Evolutionary conservation across 2,797 vertebrate genomes (phyloP).

Genomic region (Gobionotothen gibberifrons): DNA sequence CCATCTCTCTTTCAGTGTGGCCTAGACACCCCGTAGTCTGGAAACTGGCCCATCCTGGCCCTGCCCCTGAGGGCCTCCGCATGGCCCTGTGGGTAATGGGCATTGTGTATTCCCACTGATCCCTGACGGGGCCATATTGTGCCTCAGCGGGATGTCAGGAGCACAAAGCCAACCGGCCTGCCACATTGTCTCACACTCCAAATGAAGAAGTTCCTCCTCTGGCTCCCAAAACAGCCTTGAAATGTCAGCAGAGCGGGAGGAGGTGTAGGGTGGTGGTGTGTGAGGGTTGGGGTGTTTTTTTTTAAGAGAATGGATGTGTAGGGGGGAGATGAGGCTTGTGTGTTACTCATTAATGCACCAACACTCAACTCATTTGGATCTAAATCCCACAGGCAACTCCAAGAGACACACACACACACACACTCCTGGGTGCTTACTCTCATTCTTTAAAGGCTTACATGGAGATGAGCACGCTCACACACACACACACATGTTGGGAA

Average conservation of each 20-base stretch:
- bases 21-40: slow-evolving; percentile 80
- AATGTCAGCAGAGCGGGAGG: slow-evolving; percentile 76
- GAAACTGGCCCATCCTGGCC: slow-evolving; percentile 78
- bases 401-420: slow-evolving; percentile 34
- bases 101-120: slow-evolving; percentile 87
- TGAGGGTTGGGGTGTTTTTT: slow-evolving; percentile 35
- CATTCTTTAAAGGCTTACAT: slow-evolving; percentile 36
- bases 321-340: slow-evolving; percentile 62
- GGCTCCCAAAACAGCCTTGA: slow-evolving; percentile 79
- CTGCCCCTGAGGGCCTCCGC: slow-evolving; percentile 77
- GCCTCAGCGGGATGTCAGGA: slow-evolving; percentile 84
- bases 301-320: slow-evolving; percentile 47
- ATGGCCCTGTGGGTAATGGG: slow-evolving; percentile 81
- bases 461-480: slow-evolving; percentile 18
- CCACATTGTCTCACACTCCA: slow-evolving; percentile 87
- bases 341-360: slow-evolving; percentile 83
- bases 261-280: slow-evolving; percentile 38
- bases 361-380: slow-evolving; percentile 78
- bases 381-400: slow-evolving; percentile 67
- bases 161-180: slow-evolving; percentile 84
- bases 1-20: slow-evolving; percentile 72
- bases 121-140: slow-evolving; percentile 88
- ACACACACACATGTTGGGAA: slow-evolving; percentile 33
- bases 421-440: slow-evolving; percentile 18
- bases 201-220: slow-evolving; percentile 87